Evolutionary conservation across 92 coral and sea anemone species (phyloP).

Genomic region (Zoanthus sansibaricus): DNA sequence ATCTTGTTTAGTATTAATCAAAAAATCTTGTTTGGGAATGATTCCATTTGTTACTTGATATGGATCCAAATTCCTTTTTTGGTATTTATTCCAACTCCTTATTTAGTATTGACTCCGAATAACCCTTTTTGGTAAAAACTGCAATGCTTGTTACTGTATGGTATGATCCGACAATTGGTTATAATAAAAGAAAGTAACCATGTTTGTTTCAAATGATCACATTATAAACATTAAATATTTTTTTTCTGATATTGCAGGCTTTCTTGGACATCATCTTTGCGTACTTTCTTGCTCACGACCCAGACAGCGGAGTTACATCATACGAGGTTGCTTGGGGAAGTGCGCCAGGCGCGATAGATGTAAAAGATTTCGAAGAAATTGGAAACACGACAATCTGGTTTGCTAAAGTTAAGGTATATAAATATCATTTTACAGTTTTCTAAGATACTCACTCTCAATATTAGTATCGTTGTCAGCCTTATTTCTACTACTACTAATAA

Average conservation of each 20-base stretch:
- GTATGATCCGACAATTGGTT: too few relatives aligned
- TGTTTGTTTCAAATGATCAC: neutral
- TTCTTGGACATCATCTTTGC: constrained; percentile 90
- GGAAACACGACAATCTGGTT: constrained; percentile 92
- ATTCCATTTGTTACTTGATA: too few relatives aligned
- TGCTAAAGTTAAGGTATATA: constrained; percentile 74
- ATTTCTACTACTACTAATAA: too few relatives aligned
- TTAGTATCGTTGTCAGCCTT: too few relatives aligned
- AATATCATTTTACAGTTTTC: neutral
- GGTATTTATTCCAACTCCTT: too few relatives aligned
- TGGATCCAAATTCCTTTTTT: too few relatives aligned
- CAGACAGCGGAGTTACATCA: constrained; percentile 90
- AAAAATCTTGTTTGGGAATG: neutral
- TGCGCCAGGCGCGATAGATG: constrained; percentile 79
- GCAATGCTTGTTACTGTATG: too few relatives aligned
- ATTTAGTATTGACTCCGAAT: too few relatives aligned
- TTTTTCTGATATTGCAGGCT: constrained; percentile 51
- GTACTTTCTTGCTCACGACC: constrained; percentile 82
- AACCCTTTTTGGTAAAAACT: too few relatives aligned
- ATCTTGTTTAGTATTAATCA: neutral
- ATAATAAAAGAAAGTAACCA: too few relatives aligned
- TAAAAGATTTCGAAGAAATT: constrained; percentile 84
- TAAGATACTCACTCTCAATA: too few relatives aligned
- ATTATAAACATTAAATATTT: neutral
- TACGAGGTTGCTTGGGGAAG: constrained; percentile 99